Base-by-base conservation (phyloP, 2,113 vertebrate species). In the Apus apus region DNA sequence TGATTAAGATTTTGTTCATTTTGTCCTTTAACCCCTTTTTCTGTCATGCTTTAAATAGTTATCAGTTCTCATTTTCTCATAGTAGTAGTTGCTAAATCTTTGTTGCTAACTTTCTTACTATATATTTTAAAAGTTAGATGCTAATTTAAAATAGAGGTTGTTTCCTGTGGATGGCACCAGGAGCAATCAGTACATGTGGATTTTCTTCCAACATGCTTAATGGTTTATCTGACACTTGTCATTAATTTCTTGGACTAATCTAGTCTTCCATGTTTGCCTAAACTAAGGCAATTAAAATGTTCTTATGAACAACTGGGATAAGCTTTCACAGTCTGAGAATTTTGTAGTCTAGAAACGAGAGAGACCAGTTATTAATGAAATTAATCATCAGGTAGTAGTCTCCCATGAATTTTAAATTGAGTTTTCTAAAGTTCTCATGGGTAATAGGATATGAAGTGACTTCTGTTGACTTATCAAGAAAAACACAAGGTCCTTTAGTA, bases 361-460 rank as follows among this genome's bases (percentile, higher is more conserved):
- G 34, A 72, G 38, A 64, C 1, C 1, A 92, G 68, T 90, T 93
- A 89, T 84, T 96, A 92, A 93, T 94, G 65, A 96, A 93, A 93
- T 54, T 4, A 84, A 86, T 88, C 85, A 89, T 84, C 88, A 90
- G 79, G 40, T 81, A 89, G 51, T 83, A 93, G 53, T 78, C 48
- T 86, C 45, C n/a, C 22, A 74, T 81, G 34, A 88, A 93, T 95
- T 95, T 94, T 88, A 80, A 95, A 94, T 87, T 9, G 18, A 89
- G 43, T 89, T 94, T 76, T 79, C 58, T 45, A 32, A 89, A 84
- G 65, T 73, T 61, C 76, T 95, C 70, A 15, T 61, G 61, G 51
- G 68, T 94, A 92, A 76, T 79, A 67, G 23, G 15, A 77, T 83
- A 32, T 78, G 79, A 94, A 91, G 43, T 88, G 85, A 90, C 53